A percentile compares a stretch with the other conserved stretches of the same genome.
phyloP scores from a whole-genome alignment of 2,888 invertebrate genomes.

The Pedicia rivosa region DNA sequence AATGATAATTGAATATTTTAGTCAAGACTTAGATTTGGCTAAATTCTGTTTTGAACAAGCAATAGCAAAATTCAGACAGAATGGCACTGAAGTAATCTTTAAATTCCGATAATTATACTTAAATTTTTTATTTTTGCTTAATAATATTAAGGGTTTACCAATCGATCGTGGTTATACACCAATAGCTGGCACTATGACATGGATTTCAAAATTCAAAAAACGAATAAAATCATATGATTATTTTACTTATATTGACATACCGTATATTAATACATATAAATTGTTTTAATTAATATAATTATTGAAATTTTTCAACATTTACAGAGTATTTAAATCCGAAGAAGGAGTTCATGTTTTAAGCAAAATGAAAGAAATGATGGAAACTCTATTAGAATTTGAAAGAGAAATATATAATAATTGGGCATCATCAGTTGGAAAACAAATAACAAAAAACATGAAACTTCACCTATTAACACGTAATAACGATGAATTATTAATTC shows the following conservation, averaged over 20 bases:
- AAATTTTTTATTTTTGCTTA: neutral
- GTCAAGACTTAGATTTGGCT: slow-evolving; percentile 21
- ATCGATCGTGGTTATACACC: slow-evolving; percentile 39
- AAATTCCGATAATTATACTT: neutral
- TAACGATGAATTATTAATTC: slow-evolving; percentile 12
- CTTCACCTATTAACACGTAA: slow-evolving; percentile 20
- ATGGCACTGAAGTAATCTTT: neutral
- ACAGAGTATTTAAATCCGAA: slow-evolving; percentile 22
- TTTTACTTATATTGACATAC: slow-evolving; percentile 41
- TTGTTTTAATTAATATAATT: neutral
- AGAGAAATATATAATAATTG: slow-evolving; percentile 35
- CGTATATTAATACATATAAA: slow-evolving; percentile 25
- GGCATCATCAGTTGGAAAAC: slow-evolving; percentile 18
- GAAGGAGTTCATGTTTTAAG: slow-evolving; percentile 13
- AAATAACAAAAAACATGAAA: slow-evolving; percentile 29
- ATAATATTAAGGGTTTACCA: slow-evolving; percentile 15
- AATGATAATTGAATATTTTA: slow-evolving; percentile 31
- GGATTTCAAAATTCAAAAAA: slow-evolving; percentile 50
- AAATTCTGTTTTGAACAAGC: neutral
- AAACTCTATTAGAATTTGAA: slow-evolving; percentile 32
- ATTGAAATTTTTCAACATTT: slow-evolving; percentile 1
- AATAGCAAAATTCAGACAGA: neutral
- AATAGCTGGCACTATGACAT: slow-evolving; percentile 54
- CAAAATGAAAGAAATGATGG: slow-evolving; percentile 31
- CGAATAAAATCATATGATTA: slow-evolving; percentile 43